Percentiles rank a stretch among this genome's conserved stretches.
Evolutionary conservation across 1,140 invertebrate species (phyloP).

Genomic region (Frieseomelitta varia): DNA sequence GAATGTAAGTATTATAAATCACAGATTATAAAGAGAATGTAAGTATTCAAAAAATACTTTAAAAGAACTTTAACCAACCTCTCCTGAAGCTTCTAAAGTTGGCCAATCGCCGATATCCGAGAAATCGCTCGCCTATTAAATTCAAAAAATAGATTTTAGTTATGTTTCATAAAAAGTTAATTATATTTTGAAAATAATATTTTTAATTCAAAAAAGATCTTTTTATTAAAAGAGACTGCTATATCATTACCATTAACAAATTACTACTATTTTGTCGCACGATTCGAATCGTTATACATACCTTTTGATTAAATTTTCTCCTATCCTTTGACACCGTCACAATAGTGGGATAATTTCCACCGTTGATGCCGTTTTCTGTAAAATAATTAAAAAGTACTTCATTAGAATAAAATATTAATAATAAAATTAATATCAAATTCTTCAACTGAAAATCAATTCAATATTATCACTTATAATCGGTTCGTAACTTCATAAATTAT

Average conservation of each 20-base stretch:
- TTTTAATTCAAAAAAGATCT: neutral
- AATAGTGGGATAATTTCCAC: slow-evolving; percentile 78
- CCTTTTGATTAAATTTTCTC: slow-evolving; percentile 85
- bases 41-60: slow-evolving; percentile 13
- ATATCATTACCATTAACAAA: neutral
- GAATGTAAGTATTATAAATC: too few relatives aligned
- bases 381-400: slow-evolving; percentile 41
- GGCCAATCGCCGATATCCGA: slow-evolving; percentile 91
- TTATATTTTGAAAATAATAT: neutral
- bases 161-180: neutral
- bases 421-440: neutral
- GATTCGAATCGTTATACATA: slow-evolving; percentile 64
- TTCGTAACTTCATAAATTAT: slow-evolving; percentile 64
- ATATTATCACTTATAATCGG: slow-evolving; percentile 69
- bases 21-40: neutral
- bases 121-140: slow-evolving; percentile 87
- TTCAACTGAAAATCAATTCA: slow-evolving; percentile 45
- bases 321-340: slow-evolving; percentile 84
- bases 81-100: slow-evolving; percentile 85
- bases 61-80: slow-evolving; percentile 68
- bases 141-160: slow-evolving; percentile 22
- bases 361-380: slow-evolving; percentile 78
- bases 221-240: neutral
- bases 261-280: neutral
- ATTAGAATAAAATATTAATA: neutral